Percentiles rank a stretch among this genome's conserved stretches.
phyloP scores from a whole-genome alignment of 2,888 invertebrate species.

The Clitarchus hookeri region DNA sequence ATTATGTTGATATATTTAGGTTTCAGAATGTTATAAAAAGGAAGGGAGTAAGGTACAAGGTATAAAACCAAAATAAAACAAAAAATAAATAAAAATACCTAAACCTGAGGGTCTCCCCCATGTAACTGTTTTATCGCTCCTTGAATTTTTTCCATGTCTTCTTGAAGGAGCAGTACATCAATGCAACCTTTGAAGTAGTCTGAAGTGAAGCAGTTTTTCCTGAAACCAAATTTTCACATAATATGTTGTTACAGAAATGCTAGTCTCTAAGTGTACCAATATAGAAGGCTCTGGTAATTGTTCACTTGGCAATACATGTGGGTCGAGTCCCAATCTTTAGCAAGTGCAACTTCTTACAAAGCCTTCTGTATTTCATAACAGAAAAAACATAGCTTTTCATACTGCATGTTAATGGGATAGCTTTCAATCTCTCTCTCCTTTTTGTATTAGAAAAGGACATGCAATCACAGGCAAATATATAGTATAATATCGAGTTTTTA shows the following conservation, averaged over 20 bases:
- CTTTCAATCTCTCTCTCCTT: too few species aligned
- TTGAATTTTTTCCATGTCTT: slow-evolving; percentile 82
- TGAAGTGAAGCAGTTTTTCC: slow-evolving; percentile 89
- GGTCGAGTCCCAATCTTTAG: too few species aligned
- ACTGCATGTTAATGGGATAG: too few species aligned
- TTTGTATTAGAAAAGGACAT: too few species aligned
- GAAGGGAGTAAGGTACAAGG: slow-evolving; percentile 18
- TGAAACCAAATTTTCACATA: slow-evolving; percentile 59
- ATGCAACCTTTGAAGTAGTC: slow-evolving; percentile 90
- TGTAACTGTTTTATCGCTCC: slow-evolving; percentile 87
- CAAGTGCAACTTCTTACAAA: too few species aligned
- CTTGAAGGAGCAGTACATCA: slow-evolving; percentile 82
- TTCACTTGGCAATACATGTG: too few species aligned
- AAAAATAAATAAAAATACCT: slow-evolving; percentile 57
- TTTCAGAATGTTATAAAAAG: slow-evolving; percentile 32
- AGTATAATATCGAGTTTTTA: too few species aligned
- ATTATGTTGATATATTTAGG: slow-evolving; percentile 10
- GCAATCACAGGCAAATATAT: too few species aligned
- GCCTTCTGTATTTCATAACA: too few species aligned
- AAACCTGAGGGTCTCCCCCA: slow-evolving; percentile 78
- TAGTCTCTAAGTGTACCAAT: neutral
- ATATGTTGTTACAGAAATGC: neutral
- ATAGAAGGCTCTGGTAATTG: too few species aligned
- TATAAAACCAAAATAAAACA: slow-evolving; percentile 41
- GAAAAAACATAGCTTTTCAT: too few species aligned